These are phyloP conservation scores for Furcifer pardalis DNA, from an alignment of 2,797 vertebrate genomes.

Conservation along the genomic window DNA sequence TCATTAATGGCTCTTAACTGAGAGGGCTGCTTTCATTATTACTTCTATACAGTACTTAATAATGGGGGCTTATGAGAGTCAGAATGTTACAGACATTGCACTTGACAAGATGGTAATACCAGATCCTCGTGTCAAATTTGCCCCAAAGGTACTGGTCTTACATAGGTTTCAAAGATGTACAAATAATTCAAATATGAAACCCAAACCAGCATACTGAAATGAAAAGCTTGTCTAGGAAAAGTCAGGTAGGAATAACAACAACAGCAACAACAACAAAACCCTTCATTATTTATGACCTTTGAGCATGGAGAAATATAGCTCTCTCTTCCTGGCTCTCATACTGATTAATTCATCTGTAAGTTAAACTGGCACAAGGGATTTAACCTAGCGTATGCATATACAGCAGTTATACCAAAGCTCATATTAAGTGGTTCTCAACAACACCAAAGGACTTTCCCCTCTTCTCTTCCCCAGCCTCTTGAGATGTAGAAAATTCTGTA, in stretches of 20 bases:
- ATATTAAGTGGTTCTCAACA: not conserved
- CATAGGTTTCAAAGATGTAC: conserved; percentile 51
- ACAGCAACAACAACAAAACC: not conserved
- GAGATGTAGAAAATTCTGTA: not conserved
- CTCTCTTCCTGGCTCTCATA: not conserved
- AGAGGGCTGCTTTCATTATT: conserved; percentile 10
- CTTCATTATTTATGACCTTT: conserved; percentile 17
- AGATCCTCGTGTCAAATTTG: conserved; percentile 52
- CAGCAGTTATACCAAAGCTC: not conserved
- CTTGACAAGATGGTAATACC: not conserved
- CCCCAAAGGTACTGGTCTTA: conserved; percentile 49
- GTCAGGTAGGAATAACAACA: not conserved
- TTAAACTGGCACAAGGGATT: conserved; percentile 26
- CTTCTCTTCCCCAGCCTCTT: not conserved
- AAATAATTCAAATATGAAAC: conserved; percentile 24
- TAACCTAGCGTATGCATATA: not conserved
- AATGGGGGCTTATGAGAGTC: conserved; percentile 9
- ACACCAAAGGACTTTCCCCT: not conserved
- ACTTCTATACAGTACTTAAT: conserved; percentile 1
- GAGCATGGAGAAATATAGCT: not conserved
- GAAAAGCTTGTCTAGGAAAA: conserved; percentile 17
- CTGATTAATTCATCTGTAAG: conserved; percentile 19
- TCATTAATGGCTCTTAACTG: conserved; percentile 5
- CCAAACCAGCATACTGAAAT: conserved; percentile 13
- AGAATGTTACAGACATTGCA: not conserved